These are phyloP conservation scores for Lynx canadensis DNA, from an alignment of 2,113 vertebrate species.

Conservation along the genomic window DNA sequence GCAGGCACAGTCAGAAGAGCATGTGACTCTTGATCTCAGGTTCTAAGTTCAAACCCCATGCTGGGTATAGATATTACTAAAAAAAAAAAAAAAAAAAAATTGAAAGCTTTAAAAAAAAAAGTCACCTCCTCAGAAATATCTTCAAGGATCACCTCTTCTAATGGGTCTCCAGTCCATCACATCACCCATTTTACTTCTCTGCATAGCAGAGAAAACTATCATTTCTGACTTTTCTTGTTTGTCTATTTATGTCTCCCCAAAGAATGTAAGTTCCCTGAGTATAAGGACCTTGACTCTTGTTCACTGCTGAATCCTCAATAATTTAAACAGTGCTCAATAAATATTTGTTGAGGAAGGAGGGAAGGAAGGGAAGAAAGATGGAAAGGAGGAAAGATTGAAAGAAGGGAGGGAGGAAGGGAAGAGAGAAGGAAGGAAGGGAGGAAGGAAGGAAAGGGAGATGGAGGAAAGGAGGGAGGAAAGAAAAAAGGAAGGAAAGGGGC, in stretches of 20 bases:
- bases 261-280: background rate
- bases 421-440: background rate
- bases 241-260: background rate
- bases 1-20: background rate
- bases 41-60: background rate
- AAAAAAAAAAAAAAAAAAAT: background rate
- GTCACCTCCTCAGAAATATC: background rate
- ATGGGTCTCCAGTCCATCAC: background rate
- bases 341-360: background rate
- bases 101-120: background rate
- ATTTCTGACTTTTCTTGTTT: background rate
- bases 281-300: background rate
- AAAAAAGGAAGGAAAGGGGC: background rate
- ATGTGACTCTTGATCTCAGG: background rate
- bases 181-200: background rate
- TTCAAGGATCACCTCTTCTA: background rate
- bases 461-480: background rate
- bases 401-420: background rate
- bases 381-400: background rate
- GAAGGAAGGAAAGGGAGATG: background rate
- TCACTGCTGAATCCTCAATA: background rate
- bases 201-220: background rate
- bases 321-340: background rate
- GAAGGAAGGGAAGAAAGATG: background rate
- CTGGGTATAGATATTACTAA: background rate